Evolutionary conservation across 2,888 invertebrate genomes (phyloP).

Genomic region (Cerastis rubricosa): DNA sequence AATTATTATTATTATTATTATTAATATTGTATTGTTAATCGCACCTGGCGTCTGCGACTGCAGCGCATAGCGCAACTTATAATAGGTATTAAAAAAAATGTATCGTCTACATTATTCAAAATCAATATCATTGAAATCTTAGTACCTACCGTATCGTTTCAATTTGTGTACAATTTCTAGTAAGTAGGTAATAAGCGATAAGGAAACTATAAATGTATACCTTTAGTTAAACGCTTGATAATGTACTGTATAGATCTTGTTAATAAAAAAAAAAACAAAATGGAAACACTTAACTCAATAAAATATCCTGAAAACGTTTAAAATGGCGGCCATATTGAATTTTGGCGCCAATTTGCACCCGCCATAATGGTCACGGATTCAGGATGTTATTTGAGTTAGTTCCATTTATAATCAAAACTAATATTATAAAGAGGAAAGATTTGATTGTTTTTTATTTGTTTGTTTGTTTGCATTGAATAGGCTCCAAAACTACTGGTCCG

Average conservation of each 20-base stretch:
- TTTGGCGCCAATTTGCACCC: slow-evolving; percentile 40
- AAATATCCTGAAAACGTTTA: neutral
- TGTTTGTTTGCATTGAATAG: too few relatives aligned
- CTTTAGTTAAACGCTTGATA: neutral
- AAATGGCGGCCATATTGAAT: slow-evolving; percentile 2
- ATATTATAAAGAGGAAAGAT: too few relatives aligned
- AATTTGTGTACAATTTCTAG: slow-evolving; percentile 5
- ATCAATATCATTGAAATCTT: neutral
- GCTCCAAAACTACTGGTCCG: too few relatives aligned
- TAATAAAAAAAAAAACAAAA: too few relatives aligned
- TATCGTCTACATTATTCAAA: neutral
- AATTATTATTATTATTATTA: too few relatives aligned
- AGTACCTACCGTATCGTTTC: neutral
- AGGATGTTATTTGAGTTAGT: slow-evolving; percentile 38
- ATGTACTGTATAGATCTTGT: neutral
- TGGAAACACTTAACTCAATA: neutral
- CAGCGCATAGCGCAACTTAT: neutral
- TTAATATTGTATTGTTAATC: too few relatives aligned
- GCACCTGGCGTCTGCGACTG: neutral
- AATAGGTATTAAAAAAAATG: neutral
- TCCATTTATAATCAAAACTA: slow-evolving; percentile 42
- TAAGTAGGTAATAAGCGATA: slow-evolving; percentile 9
- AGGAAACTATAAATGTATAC: neutral
- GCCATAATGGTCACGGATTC: slow-evolving; percentile 41
- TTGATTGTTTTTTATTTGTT: too few relatives aligned